Evolutionary conservation across 2,888 invertebrate genomes (phyloP), one percentile per base, ranked within the genome.

Genomic region (Nymphalis polychloros): DNA sequence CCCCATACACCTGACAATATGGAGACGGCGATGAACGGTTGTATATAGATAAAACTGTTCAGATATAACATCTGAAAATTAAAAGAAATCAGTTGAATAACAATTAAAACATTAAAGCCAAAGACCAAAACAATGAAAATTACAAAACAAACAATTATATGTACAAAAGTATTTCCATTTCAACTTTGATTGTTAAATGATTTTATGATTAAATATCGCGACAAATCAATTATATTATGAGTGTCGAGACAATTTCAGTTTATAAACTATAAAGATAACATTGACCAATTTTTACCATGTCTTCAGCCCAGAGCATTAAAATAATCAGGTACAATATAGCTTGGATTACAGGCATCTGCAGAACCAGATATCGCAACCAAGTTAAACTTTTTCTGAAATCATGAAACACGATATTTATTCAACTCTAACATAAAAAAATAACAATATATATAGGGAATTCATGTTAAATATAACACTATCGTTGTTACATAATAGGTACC

Each of bases 291-390:
- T 16, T 16, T 93, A 96, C 96, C 93, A 94, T 93, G 82, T 94
- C 93, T 84, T 95, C 95, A 8, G 94, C 93, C 94, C 94, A 94
- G 82, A 95, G 89, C 2, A 94, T 88, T 4, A 95, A 81, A 48
- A 94, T 84, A 6, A 93, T 84, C 75, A 94, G 84, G 79, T 95
- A 95, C 68, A 95, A 90, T 8, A 95, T 75, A 23, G 93, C 94
- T 86, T 96, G 96, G 59, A 95, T 90, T 52, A 96, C 89, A 23
- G 96, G 95, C 81, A 96, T 91, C 84, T 96, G 96, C 61, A 96
- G 88, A 55, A 96, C 94, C 70, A 95, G 84, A 77, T 94, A 88
- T 69, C 95, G 89, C 69, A 95, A 79, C 78, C 88, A 87, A 72
- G 84, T 83, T 68, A 95, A 80, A 70, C 90, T 91, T 74, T 87